Evolutionary conservation across 2,888 invertebrate species (phyloP), one percentile per base, ranked within the genome.

Genomic region (Autographa pulchrina): DNA sequence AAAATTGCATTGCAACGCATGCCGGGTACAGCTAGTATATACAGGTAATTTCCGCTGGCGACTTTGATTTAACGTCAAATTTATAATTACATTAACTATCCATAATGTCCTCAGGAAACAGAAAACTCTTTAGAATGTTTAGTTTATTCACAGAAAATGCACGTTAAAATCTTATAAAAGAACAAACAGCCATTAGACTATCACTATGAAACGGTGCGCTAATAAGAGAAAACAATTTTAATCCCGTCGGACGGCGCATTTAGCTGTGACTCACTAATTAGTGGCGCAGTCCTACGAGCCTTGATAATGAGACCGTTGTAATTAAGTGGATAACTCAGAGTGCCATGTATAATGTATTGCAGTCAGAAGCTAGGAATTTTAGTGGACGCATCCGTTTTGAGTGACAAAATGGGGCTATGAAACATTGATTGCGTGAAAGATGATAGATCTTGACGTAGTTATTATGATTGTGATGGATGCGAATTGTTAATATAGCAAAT

Each of bases 231-330:
- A 82, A 79, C 82, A 35, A 68, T 69, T 65, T 68, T 54, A 79
- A 74, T 67, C 58, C 48, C 31, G 31, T 52, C 61, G 65, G 61
- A 16, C 38, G 52, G 14, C 75, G 58, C 71, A 70, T 62, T 67
- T 69, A 66, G 56, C 60, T 25, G 35, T 70, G 77, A 76, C 64
- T 77, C 79, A 75, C 62, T 75, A 74, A 78, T 77, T 81, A 74
- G 71, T 72, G 43, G 64, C 66, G 72, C 75, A 74, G 75, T 72
- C 78, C 78, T 70, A 65, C 64, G 65, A 74, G 72, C 68, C 76
- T 78, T 82, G 78, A 80, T 84, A 84, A 82, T 82, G 77, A 78
- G 79, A 41, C 58, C 71, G 68, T 20, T 65, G 77, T 62, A 73
- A 82, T 82, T 82, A 78, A 78, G 68, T 58, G 67, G 59, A 63